phyloP scores from a whole-genome alignment of 1,140 invertebrate species.

The Lucilia cuprina region DNA sequence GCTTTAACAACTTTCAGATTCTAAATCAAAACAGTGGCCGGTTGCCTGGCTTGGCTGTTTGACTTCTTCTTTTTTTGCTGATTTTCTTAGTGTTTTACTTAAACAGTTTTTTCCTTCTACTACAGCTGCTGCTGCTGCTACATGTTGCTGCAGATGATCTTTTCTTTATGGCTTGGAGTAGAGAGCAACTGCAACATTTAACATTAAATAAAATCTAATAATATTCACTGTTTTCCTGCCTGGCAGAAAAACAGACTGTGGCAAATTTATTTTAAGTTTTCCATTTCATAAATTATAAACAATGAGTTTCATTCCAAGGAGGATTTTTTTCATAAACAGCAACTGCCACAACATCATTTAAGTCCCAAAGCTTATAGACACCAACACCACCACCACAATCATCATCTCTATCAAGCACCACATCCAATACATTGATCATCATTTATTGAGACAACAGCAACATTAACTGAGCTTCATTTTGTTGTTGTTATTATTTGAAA shows the following conservation, averaged over 20 bases:
- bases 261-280: background rate
- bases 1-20: constrained; percentile 11
- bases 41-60: background rate
- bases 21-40: background rate
- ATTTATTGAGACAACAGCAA: background rate
- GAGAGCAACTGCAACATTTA: background rate
- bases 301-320: background rate
- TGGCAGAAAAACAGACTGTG: background rate
- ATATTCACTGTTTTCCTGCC: background rate
- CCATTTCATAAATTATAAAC: constrained; percentile 12
- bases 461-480: background rate
- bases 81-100: background rate
- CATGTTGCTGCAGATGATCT: background rate
- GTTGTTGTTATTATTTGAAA: background rate
- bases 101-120: background rate
- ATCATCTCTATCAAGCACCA: background rate
- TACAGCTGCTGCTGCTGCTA: background rate
- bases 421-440: constrained; percentile 14
- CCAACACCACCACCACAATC: background rate
- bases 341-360: background rate
- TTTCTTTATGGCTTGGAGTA: background rate
- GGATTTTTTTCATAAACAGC: background rate
- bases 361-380: background rate
- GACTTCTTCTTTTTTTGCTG: background rate
- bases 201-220: background rate